Evolutionary conservation across 2,797 vertebrate species (phyloP).

Genomic region (Micromesistius poutassou): DNA sequence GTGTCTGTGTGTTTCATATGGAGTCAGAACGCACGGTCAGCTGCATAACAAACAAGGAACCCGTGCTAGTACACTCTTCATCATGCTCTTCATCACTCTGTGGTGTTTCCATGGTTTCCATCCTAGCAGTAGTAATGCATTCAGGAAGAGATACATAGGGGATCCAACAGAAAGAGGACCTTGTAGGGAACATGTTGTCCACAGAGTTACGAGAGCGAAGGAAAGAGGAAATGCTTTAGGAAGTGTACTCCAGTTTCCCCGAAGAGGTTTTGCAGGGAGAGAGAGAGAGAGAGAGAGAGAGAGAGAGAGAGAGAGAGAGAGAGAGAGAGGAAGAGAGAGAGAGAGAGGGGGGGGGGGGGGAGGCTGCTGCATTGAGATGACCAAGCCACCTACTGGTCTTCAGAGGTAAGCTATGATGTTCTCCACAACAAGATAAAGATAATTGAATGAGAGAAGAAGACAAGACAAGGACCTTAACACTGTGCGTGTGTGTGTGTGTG

Average conservation of each 20-base stretch:
- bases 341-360: too few species aligned
- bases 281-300: background rate
- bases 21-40: background rate
- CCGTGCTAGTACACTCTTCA: background rate
- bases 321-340: background rate
- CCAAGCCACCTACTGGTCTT: background rate
- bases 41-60: background rate
- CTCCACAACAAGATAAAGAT: background rate
- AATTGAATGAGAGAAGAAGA: background rate
- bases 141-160: conserved; percentile 17
- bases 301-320: background rate
- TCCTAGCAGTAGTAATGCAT: background rate
- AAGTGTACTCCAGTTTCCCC: too few species aligned
- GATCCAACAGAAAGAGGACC: background rate
- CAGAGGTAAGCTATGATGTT: background rate
- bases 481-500: conserved; percentile 4
- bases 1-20: too few species aligned
- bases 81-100: background rate
- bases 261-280: too few species aligned
- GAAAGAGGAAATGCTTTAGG: background rate
- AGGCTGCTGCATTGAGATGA: too few species aligned
- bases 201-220: background rate
- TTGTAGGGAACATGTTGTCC: background rate
- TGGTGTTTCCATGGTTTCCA: background rate
- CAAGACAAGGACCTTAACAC: background rate